These are phyloP conservation scores for Arvicanthis niloticus DNA, from an alignment of 2,113 vertebrate genomes.

Conservation along the genomic window DNA sequence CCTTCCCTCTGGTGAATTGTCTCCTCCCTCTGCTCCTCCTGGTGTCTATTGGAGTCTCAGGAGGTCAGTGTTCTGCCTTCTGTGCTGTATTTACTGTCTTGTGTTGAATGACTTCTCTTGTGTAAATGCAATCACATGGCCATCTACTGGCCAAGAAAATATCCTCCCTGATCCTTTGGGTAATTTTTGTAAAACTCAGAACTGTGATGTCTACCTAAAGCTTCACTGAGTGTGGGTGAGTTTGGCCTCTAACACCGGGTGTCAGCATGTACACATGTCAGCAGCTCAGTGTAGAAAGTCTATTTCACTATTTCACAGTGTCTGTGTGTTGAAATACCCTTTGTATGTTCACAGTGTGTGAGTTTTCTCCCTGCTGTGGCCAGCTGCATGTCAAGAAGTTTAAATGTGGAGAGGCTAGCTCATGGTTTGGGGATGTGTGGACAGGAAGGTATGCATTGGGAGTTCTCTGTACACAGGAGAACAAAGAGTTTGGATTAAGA, in stretches of 20 bases:
- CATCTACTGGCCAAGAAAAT: background rate
- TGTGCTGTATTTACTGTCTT: background rate
- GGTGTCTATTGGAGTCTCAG: background rate
- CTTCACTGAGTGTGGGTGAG: background rate
- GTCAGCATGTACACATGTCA: no score
- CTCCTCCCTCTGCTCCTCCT: slow-evolving; percentile 8
- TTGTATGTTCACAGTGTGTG: background rate
- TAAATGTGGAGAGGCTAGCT: background rate
- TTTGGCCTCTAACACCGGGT: background rate
- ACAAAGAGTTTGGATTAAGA: background rate
- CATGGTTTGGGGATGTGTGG: background rate
- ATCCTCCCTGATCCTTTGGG: background rate
- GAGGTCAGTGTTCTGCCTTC: slow-evolving; percentile 45
- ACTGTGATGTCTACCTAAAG: background rate
- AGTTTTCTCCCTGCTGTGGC: background rate
- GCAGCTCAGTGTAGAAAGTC: no score
- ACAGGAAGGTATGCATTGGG: background rate
- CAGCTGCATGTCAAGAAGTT: background rate
- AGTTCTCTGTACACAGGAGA: background rate
- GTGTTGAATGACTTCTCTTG: background rate
- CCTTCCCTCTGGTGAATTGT: background rate
- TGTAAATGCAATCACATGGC: background rate
- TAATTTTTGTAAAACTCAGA: background rate
- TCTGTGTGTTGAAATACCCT: background rate
- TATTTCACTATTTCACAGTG: background rate